Conservation (phyloP, 2,113 vertebrate species). For the Myocastor coypus region DNA sequence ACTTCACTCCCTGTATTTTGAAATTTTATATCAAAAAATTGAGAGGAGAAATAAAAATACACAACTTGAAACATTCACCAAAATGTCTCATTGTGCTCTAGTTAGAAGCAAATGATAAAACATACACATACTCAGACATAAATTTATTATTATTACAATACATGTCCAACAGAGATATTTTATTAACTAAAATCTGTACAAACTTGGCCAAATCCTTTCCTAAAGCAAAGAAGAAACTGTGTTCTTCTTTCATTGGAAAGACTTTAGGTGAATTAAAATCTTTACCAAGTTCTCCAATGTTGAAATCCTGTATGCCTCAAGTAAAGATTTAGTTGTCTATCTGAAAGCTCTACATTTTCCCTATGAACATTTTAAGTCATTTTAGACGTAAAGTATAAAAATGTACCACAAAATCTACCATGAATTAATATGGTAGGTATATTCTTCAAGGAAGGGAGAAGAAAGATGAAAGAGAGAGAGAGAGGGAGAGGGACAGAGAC, state of each 20-base stretch:
- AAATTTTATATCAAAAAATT: slow-evolving; percentile 30
- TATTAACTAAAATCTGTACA: background rate
- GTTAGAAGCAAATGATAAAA: background rate
- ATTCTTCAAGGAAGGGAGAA: background rate
- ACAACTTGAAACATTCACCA: background rate
- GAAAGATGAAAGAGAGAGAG: background rate
- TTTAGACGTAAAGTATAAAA: background rate
- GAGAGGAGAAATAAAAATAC: background rate
- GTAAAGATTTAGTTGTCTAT: background rate
- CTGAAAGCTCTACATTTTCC: background rate
- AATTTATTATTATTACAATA: background rate
- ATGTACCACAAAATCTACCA: background rate
- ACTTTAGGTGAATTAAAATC: background rate
- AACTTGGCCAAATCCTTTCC: background rate
- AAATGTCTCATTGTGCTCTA: background rate
- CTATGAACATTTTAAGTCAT: background rate
- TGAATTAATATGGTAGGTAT: background rate
- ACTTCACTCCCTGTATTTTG: slow-evolving; percentile 16
- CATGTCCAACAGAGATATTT: background rate
- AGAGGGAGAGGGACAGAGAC: no score
- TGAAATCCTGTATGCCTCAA: background rate
- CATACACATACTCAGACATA: background rate
- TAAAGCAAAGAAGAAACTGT: background rate
- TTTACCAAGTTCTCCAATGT: slow-evolving; percentile 19
- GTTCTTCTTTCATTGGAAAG: background rate